phyloP scores from a whole-genome alignment of 30 jellyfish, hydroid and myxozoan genomes.

The Aurelia coerulea region DNA sequence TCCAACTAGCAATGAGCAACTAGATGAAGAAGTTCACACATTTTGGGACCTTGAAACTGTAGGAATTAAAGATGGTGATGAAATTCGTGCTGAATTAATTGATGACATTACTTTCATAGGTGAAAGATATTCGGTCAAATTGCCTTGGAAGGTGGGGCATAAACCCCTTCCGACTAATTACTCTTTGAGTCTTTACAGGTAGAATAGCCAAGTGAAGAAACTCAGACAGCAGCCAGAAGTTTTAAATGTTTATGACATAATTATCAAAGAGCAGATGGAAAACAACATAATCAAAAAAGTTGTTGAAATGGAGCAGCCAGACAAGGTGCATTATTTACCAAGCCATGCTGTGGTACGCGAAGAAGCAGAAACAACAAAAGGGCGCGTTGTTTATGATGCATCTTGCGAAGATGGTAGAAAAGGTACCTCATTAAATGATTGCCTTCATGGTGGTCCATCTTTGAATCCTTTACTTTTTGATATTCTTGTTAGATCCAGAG shows the following conservation, averaged over 20 bases:
- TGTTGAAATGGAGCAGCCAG: background rate
- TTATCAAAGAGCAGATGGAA: background rate
- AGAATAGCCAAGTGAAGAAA: background rate
- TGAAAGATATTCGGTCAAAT: conserved; percentile 9
- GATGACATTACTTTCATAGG: background rate
- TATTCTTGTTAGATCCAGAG: conserved; percentile 15
- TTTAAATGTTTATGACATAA: no score
- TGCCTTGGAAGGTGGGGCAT: conserved; percentile 29
- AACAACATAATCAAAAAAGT: background rate
- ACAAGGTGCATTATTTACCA: background rate
- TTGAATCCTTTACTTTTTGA: conserved; percentile 12
- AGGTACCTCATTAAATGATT: conserved; percentile 28
- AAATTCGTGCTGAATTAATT: background rate
- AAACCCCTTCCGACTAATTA: conserved; percentile 7
- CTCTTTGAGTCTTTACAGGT: background rate
- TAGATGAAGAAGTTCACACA: conserved; percentile 11
- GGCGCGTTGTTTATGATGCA: conserved; percentile 35
- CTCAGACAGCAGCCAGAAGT: background rate
- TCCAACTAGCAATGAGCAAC: background rate
- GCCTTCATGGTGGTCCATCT: conserved; percentile 44
- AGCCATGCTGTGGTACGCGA: conserved; percentile 33
- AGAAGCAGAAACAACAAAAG: conserved; percentile 41
- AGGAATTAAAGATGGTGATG: background rate
- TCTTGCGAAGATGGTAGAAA: background rate
- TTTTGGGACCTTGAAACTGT: conserved; percentile 1